Conservation (phyloP, 2,113 vertebrate genomes). For the Dryoscopus gambensis region DNA sequence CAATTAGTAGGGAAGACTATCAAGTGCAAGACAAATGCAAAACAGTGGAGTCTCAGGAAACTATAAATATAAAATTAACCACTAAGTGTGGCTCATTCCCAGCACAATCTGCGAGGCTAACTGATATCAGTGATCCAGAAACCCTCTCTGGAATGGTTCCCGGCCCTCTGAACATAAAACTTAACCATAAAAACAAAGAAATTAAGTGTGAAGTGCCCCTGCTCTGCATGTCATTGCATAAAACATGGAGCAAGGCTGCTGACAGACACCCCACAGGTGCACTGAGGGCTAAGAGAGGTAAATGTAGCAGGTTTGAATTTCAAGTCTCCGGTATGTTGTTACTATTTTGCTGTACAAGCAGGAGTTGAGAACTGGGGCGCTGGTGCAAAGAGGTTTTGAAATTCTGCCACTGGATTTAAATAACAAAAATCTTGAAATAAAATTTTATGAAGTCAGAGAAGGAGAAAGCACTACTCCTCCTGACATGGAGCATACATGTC, state of each 20-base stretch:
- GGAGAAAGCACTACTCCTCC: neutral
- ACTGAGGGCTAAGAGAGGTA: neutral
- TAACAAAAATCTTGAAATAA: neutral
- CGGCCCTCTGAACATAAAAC: neutral
- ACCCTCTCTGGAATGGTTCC: neutral
- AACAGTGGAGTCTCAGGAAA: neutral
- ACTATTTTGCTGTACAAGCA: neutral
- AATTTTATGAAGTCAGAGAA: neutral
- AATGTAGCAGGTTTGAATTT: neutral
- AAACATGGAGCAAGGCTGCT: neutral
- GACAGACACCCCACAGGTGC: neutral
- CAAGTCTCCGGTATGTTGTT: neutral
- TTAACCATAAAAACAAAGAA: neutral
- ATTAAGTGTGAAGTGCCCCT: neutral
- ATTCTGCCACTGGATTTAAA: neutral
- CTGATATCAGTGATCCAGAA: neutral
- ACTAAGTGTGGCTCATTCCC: neutral
- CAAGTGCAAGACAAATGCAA: neutral
- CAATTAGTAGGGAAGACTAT: neutral
- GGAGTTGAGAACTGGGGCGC: neutral
- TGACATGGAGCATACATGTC: rapidly evolving
- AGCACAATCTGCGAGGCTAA: neutral
- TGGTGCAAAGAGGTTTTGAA: neutral
- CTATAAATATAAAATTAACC: neutral
- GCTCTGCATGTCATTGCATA: neutral